Base-by-base conservation (phyloP, 2,113 vertebrate genomes). In the Ammodytes marinus region DNA sequence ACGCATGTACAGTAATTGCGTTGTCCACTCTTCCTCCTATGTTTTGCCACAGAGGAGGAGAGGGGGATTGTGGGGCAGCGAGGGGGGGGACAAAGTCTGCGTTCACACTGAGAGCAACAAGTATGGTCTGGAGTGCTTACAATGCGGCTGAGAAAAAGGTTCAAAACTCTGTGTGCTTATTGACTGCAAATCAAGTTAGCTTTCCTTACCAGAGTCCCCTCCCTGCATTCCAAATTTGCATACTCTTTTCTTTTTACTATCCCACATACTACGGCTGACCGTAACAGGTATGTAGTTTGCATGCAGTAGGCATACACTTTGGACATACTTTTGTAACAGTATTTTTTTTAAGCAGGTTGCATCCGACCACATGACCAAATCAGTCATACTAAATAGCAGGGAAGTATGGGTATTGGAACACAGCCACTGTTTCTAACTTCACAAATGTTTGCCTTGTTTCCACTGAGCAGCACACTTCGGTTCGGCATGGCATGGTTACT, bases 1-100 rank as follows among this genome's bases (percentile, higher is more conserved):
- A 91, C 27, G 27, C 27, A 27, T 27, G 27, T 27, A 27, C 27
- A 27, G 27, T 27, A 27, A 27, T 27, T 27, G 27, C 27, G 27
- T 27, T 27, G 27, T 27, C 27, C 27, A 27, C 27, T 27, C 27
- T 27, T 27, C 27, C 27, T 27, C 27, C 27, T 27, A 27, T 88
- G 82, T 74, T 86, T 69, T 63, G 65, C 91, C 88, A 84, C 75
- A 67, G n/a, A 11, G 54, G 68, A 40, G 15, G 46, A 4, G 5
- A 2, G 17, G n/a, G 49, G 13, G 40, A 7, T n/a, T 39, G 53
- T 6, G 37, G n/a, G 2, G 13, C 5, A 0, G 15, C 4, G 5
- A 5, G n/a, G 65, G 43, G 7, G n/a, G 65, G 47, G 4, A 14
- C 6, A 19, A 57, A 39, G 19, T 27, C 46, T 52, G 64, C 4